Evolutionary conservation across 2,797 vertebrate genomes (phyloP).

Genomic region (Esox lucius): DNA sequence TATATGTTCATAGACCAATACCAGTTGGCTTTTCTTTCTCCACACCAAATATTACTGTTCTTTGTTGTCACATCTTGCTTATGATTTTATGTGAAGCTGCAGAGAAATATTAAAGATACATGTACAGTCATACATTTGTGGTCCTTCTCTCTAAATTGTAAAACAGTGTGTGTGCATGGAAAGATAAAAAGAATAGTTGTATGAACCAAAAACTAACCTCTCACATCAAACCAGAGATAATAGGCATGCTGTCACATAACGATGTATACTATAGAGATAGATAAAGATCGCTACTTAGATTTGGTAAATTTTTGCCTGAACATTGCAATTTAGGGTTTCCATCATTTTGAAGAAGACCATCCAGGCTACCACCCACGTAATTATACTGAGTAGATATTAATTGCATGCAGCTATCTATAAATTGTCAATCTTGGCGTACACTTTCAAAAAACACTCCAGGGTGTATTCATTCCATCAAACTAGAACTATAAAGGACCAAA

Average conservation of each 20-base stretch:
- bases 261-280: not conserved
- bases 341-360: no score
- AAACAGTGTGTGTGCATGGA: slow-evolving; percentile 7
- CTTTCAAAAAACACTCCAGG: no score
- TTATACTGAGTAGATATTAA: no score
- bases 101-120: not conserved
- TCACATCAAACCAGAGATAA: not conserved
- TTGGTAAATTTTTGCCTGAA: not conserved
- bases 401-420: no score
- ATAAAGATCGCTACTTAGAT: not conserved
- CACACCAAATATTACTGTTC: not conserved
- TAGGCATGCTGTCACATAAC: not conserved
- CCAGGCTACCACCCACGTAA: no score
- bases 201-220: not conserved
- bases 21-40: not conserved
- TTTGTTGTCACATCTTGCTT: not conserved
- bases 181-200: not conserved
- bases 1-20: not conserved
- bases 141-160: not conserved
- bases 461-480: no score
- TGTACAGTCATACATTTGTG: slow-evolving; percentile 6
- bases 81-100: not conserved
- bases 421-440: no score
- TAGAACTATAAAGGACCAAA: no score
- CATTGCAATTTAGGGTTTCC: not conserved